Evolutionary conservation across 2,113 vertebrate species (phyloP), one percentile per base, ranked within the genome.

Genomic region (Heptranchias perlo): DNA sequence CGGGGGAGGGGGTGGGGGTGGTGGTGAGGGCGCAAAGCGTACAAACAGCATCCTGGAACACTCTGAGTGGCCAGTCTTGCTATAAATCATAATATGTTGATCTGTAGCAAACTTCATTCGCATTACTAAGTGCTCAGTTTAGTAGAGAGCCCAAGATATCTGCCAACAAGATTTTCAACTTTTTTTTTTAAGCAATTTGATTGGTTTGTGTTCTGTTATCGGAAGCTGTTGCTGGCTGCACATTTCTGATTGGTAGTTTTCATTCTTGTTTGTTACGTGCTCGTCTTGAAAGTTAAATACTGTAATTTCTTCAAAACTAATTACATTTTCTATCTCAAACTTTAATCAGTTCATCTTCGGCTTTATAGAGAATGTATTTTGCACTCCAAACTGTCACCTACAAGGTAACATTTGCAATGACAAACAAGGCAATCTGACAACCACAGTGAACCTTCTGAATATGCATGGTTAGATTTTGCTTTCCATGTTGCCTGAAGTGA

Each of bases 271-370:
- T 86, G 82, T 49, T 47, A 86, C 0, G 21, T 86, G 18, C 44
- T 49, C 44, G 49, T 25, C 82, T 86, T 86, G n/a, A 39, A 82
- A 44, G 76, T 44, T 82, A 3, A 82, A 82, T 18, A 18, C 16
- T 78, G 65, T 69, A 76, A n/a, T n/a, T 78, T 86, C 47, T 86
- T 86, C 44, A 86, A 47, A 86, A 49, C 44, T 86, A 86, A 86
- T 86, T 86, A 86, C 49, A 86, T 49, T 44, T 86, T 49, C 82
- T 73, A 73, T 23, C 65, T 21, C 21, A 49, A 25, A 16, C 21
- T 47, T 86, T 86, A 47, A 86, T 86, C 82, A 49, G 44, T 86
- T 86, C 82, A 49, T 47, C 82, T 49, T 86, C 82, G 49, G 21
- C 18, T 21, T 49, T 86, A 49, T 23, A 23, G 82, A 86, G 44